phyloP scores from a whole-genome alignment of 92 coral and sea anemone genomes.

The Pocillopora grandis region DNA sequence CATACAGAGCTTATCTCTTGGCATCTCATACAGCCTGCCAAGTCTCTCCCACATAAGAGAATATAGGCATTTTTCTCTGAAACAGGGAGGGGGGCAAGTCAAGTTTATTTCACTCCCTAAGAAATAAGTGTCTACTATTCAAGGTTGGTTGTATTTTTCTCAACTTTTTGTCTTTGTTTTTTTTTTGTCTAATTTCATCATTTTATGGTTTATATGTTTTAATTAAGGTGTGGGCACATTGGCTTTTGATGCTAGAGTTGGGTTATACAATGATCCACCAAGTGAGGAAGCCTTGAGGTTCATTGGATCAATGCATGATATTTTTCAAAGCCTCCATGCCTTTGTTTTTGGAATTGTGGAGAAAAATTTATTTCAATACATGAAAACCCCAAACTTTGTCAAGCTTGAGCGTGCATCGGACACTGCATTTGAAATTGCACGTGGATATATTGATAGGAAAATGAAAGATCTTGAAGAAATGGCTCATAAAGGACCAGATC shows the following conservation, averaged over 20 bases:
- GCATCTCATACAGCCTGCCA: no score
- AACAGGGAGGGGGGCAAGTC: no score
- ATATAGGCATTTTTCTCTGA: no score
- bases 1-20: no score
- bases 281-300: constrained; percentile 35
- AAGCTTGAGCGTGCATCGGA: constrained; percentile 52
- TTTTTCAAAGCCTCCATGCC: constrained; percentile 33
- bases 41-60: no score
- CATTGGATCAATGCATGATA: constrained; percentile 48
- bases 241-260: constrained; percentile 58
- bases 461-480: constrained; percentile 53
- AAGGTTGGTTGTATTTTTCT: no score
- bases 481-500: constrained; percentile 28
- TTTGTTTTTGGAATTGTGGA: constrained; percentile 40
- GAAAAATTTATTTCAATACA: constrained; percentile 15
- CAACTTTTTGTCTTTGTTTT: no score
- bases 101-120: no score
- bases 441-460: constrained; percentile 49
- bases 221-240: constrained; percentile 56
- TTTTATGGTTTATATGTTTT: no score
- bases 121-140: no score
- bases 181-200: no score
- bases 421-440: constrained; percentile 9
- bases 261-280: constrained; percentile 62
- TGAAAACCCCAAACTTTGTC: constrained; percentile 52